These are phyloP conservation scores for Caenorhabditis auriculariae DNA, from an alignment of 2,888 invertebrate genomes.

Conservation along the genomic window DNA sequence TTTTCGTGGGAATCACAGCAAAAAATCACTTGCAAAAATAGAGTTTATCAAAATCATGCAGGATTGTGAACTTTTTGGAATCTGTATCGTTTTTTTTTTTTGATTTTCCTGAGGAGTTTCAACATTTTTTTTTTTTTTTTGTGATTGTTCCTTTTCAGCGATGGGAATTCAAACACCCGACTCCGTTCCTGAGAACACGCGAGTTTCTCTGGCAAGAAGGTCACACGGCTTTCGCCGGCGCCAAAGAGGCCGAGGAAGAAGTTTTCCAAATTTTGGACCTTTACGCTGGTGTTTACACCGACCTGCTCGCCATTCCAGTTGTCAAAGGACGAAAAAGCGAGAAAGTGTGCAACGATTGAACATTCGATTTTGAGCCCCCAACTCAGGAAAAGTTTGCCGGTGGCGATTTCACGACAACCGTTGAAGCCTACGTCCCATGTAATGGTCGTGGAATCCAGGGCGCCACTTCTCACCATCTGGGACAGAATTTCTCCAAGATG, in stretches of 20 bases:
- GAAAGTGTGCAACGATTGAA: constrained; percentile 10
- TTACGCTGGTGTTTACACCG: constrained; percentile 86
- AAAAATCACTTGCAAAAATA: no score
- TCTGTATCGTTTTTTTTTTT: background rate
- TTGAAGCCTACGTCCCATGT: constrained; percentile 82
- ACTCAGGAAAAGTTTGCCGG: constrained; percentile 94
- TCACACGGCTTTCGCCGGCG: constrained; percentile 86
- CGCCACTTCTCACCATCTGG: constrained; percentile 95
- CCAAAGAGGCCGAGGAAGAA: constrained; percentile 84
- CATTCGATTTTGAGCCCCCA: background rate
- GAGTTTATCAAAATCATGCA: background rate
- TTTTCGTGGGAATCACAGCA: no score
- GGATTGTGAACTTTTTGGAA: background rate
- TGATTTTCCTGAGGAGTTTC: no score
- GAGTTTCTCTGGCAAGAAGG: constrained; percentile 99
- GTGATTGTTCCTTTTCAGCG: constrained; percentile 70
- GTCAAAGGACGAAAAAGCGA: constrained; percentile 71
- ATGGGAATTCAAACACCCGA: constrained; percentile 99
- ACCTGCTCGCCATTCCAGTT: constrained; percentile 89
- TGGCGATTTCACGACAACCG: constrained; percentile 92
- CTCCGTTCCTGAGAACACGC: constrained; percentile 93
- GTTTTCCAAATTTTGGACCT: constrained; percentile 76
- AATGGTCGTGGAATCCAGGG: constrained; percentile 71
- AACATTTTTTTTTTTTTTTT: background rate
- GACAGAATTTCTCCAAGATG: constrained; percentile 99